These are phyloP conservation scores for Tipula vernalis DNA, from an alignment of 2,888 invertebrate species.

Conservation along the genomic window DNA sequence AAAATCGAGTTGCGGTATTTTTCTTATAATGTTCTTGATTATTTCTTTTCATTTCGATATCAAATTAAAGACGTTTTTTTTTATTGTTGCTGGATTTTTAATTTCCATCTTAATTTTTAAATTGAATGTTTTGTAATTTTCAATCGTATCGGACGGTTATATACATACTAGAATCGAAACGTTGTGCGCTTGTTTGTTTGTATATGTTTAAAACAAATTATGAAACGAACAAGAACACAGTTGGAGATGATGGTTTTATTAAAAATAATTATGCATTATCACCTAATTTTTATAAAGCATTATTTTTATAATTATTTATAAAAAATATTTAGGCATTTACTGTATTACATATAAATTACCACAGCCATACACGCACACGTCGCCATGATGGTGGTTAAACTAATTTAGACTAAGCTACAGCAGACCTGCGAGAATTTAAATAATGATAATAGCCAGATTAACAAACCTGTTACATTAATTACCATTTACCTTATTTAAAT, in stretches of 20 bases:
- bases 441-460: not conserved
- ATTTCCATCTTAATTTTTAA: not conserved
- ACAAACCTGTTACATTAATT: not conserved
- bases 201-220: not conserved
- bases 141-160: not conserved
- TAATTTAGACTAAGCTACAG: not conserved
- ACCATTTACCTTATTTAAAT: not conserved
- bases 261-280: not conserved
- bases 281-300: not conserved
- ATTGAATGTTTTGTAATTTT: not conserved
- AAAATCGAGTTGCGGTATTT: not conserved
- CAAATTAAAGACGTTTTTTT: not conserved
- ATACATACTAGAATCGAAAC: not conserved
- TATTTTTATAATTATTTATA: not conserved
- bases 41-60: slow-evolving; percentile 4
- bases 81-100: slow-evolving; percentile 4
- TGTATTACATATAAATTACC: not conserved
- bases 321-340: not conserved
- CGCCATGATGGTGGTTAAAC: not conserved
- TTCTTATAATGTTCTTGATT: slow-evolving; percentile 4
- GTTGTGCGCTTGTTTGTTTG: not conserved
- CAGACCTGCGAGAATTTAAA: not conserved
- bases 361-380: not conserved
- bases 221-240: not conserved
- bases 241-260: not conserved